A percentile compares a stretch with the other conserved stretches of the same genome.
Evolutionary conservation across 2,797 vertebrate genomes (phyloP).

Genomic region (Anguilla marmorata): DNA sequence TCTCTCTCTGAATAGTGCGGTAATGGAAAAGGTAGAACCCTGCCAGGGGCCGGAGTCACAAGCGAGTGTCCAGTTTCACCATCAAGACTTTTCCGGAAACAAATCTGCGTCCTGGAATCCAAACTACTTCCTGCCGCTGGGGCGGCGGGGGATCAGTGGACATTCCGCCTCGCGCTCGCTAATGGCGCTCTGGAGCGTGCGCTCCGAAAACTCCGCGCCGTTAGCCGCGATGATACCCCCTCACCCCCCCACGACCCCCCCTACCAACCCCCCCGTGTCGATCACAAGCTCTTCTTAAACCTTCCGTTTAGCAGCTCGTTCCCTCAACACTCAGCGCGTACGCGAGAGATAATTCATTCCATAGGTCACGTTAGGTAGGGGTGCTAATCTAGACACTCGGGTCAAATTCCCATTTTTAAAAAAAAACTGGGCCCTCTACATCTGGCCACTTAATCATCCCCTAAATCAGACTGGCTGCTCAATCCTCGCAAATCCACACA

Average conservation of each 20-base stretch:
- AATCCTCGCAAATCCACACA: not conserved
- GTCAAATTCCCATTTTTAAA: not conserved
- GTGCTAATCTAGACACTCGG: not conserved
- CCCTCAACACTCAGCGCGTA: not conserved
- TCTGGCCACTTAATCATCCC: not conserved
- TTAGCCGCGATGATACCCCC: not conserved
- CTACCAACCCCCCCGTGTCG: not conserved
- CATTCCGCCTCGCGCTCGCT: slow-evolving; percentile 34
- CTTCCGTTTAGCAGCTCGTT: not conserved
- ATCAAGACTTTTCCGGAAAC: slow-evolving; percentile 63
- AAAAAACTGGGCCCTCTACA: not conserved
- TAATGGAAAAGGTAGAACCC: slow-evolving; percentile 18
- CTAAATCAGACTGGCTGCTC: not conserved
- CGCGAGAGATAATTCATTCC: not conserved
- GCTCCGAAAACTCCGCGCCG: slow-evolving; percentile 22
- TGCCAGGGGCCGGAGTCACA: slow-evolving; percentile 17
- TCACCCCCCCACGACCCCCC: not conserved
- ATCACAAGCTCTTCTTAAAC: not conserved
- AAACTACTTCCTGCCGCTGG: slow-evolving; percentile 46
- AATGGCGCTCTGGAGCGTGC: not conserved
- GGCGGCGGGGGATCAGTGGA: slow-evolving; percentile 44
- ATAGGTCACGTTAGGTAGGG: not conserved
- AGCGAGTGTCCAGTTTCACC: slow-evolving; percentile 63
- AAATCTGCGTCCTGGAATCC: slow-evolving; percentile 59
- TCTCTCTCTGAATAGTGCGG: not conserved